Evolutionary conservation across 2,888 invertebrate species (phyloP), one percentile per base, ranked within the genome.

Genomic region (Epinotia nisella): DNA sequence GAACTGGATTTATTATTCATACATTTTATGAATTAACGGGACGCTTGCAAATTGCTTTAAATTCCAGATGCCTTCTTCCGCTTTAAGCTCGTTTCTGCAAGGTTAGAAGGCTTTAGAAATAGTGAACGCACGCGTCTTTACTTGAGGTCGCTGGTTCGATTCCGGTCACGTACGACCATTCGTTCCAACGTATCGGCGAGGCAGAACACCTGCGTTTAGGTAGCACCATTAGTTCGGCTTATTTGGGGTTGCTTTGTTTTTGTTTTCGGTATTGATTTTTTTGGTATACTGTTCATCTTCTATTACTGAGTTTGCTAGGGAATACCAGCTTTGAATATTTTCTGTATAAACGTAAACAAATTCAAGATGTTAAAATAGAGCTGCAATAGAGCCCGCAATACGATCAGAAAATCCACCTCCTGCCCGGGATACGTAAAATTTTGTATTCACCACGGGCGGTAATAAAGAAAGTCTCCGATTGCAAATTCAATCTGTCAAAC

Each of bases 91-190:
- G 17, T 21, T 21, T 24, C 15, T 39, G 21, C 21, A 41, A 49
- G 21, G 21, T 45, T 56, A 45, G 41, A 3, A 61, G 19, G n/a
- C 24, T 41, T 35, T 49, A 24, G 61, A 61, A 59, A 72, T 72
- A 67, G 61, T 62, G 24, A 68, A 67, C 61, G 72, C 70, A 70
- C 55, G 62, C 72, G 49, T 67, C 61, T 72, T 68, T 51, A 35
- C 66, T 15, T 7, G 55, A 35, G 51, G 55, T 66, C 51, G 13
- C 9, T n/a, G 58, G 59, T 68, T 69, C 64, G 60, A 89, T 86
- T 83, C 91, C 76, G 78, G 79, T 87, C 92, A 91, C 92, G 92
- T 89, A 68, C 85, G 77, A 79, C 87, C 89, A 92, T 93, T 93
- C 91, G 92, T 91, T 89, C 89, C 90, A 56, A 72, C 67, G 72